Evolutionary conservation across 2,888 invertebrate genomes (phyloP).

Genomic region (Luperina nickerlii): DNA sequence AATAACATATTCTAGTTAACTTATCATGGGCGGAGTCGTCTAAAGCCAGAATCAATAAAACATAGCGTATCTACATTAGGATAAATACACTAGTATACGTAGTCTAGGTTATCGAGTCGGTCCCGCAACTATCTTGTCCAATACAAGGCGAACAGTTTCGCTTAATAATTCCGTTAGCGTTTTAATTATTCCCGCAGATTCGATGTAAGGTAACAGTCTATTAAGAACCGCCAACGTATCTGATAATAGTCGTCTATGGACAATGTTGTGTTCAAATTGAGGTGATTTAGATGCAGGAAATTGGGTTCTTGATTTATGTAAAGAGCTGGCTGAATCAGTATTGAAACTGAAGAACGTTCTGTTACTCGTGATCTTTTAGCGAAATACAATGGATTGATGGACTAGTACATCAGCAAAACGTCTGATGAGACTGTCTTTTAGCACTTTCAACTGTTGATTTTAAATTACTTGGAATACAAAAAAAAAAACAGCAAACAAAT

Average conservation of each 20-base stretch:
- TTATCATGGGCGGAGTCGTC: conserved; percentile 50
- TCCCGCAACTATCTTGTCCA: conserved; percentile 83
- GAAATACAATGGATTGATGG: not conserved
- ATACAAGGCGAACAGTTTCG: conserved; percentile 77
- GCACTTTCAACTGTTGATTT: not conserved
- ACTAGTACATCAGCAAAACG: not conserved
- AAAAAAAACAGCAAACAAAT: conserved; percentile 38
- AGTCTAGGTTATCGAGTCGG: conserved; percentile 61
- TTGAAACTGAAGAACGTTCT: not conserved
- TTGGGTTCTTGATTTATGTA: conserved; percentile 33
- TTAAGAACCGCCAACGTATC: conserved; percentile 65
- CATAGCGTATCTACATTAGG: conserved; percentile 49
- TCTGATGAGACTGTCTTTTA: not conserved
- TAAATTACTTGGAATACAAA: conserved; percentile 13
- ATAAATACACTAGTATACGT: conserved; percentile 46
- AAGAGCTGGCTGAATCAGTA: not conserved
- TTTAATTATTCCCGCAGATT: conserved; percentile 81
- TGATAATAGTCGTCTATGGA: conserved; percentile 54
- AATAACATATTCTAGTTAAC: conserved; percentile 28
- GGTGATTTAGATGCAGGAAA: conserved; percentile 38
- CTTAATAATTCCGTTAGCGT: conserved; percentile 81
- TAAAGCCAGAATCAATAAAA: conserved; percentile 51
- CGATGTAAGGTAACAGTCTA: conserved; percentile 70
- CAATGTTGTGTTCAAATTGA: conserved; percentile 39
- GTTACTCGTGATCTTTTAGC: not conserved